These are phyloP conservation scores for Sceloporus undulatus DNA, from an alignment of 2,113 vertebrate genomes.

Conservation along the genomic window DNA sequence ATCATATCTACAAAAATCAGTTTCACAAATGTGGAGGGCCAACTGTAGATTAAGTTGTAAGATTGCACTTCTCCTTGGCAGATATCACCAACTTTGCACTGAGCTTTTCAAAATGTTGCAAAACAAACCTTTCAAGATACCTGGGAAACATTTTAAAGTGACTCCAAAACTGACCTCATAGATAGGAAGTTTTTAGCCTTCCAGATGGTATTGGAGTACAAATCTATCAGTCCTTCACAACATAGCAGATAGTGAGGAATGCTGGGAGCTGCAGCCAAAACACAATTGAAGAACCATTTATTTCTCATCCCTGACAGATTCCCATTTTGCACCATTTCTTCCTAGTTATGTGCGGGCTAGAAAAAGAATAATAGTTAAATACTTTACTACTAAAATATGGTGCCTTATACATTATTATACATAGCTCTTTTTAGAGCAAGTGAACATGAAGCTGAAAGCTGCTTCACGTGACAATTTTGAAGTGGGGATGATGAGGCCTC, in stretches of 20 bases:
- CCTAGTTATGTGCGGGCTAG: background rate
- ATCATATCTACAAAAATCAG: no score
- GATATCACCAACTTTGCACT: background rate
- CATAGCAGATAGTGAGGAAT: no score
- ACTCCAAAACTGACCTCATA: background rate
- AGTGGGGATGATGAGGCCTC: conserved; percentile 7
- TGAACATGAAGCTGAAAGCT: background rate
- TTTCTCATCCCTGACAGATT: no score
- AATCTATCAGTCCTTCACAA: no score
- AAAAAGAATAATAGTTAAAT: conserved; percentile 13
- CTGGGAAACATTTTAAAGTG: background rate
- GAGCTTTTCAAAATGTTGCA: background rate
- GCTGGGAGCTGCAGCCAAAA: no score
- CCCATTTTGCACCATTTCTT: background rate
- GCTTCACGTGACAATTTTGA: conserved; percentile 24
- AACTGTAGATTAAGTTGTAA: background rate
- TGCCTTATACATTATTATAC: background rate
- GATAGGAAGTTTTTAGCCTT: no score
- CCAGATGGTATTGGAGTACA: no score
- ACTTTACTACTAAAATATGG: background rate
- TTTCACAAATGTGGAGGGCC: no score
- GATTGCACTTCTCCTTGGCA: background rate
- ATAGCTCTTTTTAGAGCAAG: background rate
- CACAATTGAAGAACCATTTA: no score
- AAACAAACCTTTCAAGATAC: background rate